Conservation (phyloP, 2,888 invertebrate species). For the Osedax fenrisi region DNA sequence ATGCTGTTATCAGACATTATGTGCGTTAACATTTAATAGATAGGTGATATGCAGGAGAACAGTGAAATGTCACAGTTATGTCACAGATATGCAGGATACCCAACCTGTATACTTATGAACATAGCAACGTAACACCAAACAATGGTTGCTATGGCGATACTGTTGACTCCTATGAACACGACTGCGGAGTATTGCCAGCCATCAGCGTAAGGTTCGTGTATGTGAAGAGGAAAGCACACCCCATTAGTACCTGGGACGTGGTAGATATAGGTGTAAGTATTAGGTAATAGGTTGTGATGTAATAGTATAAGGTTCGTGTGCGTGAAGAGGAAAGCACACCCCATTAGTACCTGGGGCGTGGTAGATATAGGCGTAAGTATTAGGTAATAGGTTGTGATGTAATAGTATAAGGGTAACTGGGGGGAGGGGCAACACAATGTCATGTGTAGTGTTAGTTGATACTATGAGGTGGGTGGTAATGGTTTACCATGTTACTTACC, state of each 20-base stretch:
- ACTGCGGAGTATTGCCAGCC: constrained; percentile 66
- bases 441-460: too few relatives aligned
- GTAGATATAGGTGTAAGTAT: constrained; percentile 28
- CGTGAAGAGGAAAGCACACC: constrained; percentile 60
- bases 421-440: constrained; percentile 59
- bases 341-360: constrained; percentile 56
- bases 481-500: too few relatives aligned
- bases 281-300: too few relatives aligned
- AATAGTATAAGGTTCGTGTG: constrained; percentile 54
- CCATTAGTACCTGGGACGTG: constrained; percentile 57
- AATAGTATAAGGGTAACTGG: constrained; percentile 54
- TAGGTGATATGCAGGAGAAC: too few relatives aligned
- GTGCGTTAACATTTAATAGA: too few relatives aligned
- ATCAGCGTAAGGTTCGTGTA: constrained; percentile 59
- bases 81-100: too few relatives aligned
- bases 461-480: too few relatives aligned
- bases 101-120: constrained; percentile 56
- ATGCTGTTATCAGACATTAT: too few relatives aligned
- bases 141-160: constrained; percentile 44
- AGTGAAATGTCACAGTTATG: too few relatives aligned
- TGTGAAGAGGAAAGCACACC: constrained; percentile 62
- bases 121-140: constrained; percentile 56
- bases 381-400: too few relatives aligned
- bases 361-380: constrained; percentile 28
- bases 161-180: constrained; percentile 60